Base-by-base conservation (phyloP, 2,888 invertebrate species). In the Watsonalla cultraria region DNA sequence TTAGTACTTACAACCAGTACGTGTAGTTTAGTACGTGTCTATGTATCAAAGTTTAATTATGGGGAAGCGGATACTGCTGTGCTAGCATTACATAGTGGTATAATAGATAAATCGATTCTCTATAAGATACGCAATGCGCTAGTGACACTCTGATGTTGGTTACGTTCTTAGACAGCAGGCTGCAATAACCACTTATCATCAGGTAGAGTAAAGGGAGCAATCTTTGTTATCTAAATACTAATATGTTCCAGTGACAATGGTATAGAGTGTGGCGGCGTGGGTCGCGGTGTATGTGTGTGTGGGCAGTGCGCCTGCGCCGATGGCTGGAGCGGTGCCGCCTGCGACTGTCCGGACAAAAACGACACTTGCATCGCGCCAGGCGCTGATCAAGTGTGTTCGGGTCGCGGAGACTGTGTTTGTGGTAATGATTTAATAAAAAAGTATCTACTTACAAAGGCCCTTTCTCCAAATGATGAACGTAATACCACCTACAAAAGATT, bases 381-480 rank as follows among this genome's bases (percentile, higher is more conserved):
- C 0, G 72, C 78, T 0, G 79, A 85, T 8, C 84, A 84, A 15
- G 74, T 93, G 6, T 96, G 96, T 74, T 95, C 94, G 0, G 94
- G 93, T 0, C 92, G 93, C 39, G 98, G 98, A 0, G 86, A 88
- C 4, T 98, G 98, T 74, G 91, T 91, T 13, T 98, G 97, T 72
- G 96, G 96, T 72, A 7, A 75, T 79, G 57, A 13, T 7, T 35
- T 2, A 37, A 24, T 46, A 13, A 11, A 35, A n/a, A 5, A 13
- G 7, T n/a, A 47, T 11, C 6, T 11, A 51, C 34, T 13, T 15
- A 14, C n/a, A n/a, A n/a, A n/a, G n/a, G n/a, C n/a, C n/a, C n/a
- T n/a, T n/a, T n/a, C n/a, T n/a, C n/a, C n/a, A n/a, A n/a, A n/a
- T n/a, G n/a, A n/a, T n/a, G n/a, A n/a, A n/a, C n/a, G n/a, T n/a